phyloP scores from a whole-genome alignment of 2,797 vertebrate genomes.

The Champsocephalus esox region DNA sequence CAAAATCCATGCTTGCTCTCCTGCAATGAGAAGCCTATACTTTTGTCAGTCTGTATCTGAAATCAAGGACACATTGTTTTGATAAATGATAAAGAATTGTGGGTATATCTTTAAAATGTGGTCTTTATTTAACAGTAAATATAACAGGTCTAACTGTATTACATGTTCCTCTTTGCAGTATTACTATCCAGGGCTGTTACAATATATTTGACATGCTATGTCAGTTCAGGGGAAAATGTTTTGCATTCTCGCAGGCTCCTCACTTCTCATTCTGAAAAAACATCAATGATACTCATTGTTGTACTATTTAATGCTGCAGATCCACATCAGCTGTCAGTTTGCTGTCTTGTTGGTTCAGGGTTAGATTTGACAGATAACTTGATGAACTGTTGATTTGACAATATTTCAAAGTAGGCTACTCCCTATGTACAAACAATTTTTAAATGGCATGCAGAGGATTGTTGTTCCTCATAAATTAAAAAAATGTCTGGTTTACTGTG shows the following conservation, averaged over 20 bases:
- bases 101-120: not conserved
- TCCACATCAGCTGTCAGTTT: conserved; percentile 9
- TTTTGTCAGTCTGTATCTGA: no score
- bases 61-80: not conserved
- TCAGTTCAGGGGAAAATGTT: not conserved
- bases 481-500: not conserved
- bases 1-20: no score
- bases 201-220: not conserved
- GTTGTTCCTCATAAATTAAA: not conserved
- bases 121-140: no score
- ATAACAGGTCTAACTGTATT: no score
- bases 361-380: conserved; percentile 23
- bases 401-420: not conserved
- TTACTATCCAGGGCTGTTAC: not conserved
- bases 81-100: not conserved
- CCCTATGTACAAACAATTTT: not conserved
- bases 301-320: not conserved
- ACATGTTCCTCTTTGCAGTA: not conserved
- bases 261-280: not conserved
- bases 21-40: no score
- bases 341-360: not conserved
- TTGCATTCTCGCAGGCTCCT: not conserved
- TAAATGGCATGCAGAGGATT: not conserved
- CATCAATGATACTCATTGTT: conserved; percentile 4
- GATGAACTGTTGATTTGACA: conserved; percentile 9